Conservation (phyloP, 2,113 vertebrate genomes). For the Peromyscus maniculatus region DNA sequence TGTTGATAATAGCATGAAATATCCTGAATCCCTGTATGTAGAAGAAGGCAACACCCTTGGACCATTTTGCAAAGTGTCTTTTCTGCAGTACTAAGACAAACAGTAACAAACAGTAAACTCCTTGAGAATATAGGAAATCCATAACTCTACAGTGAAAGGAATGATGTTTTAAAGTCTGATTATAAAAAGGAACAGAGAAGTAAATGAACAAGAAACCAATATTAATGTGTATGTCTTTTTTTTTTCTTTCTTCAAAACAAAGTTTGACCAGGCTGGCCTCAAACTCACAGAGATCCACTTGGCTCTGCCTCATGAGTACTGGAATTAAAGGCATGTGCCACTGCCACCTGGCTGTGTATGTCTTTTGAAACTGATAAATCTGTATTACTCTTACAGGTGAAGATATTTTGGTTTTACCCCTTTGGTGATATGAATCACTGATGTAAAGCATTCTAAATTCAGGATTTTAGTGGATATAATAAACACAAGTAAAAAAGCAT, state of each 20-base stretch:
- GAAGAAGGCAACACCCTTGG: not conserved
- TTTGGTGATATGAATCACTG: constrained; percentile 3
- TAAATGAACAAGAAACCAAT: not conserved
- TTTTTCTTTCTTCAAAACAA: too few species aligned
- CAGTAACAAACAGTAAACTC: not conserved
- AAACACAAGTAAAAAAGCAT: not conserved
- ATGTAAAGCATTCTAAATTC: not conserved
- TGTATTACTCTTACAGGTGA: not conserved
- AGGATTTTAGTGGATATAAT: not conserved
- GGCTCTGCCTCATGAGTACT: too few species aligned
- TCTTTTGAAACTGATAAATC: constrained; percentile 10
- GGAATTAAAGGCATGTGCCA: too few species aligned
- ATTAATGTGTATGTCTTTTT: constrained; percentile 10
- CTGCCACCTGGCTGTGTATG: too few species aligned
- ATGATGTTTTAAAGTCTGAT: not conserved
- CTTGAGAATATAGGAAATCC: constrained; percentile 10
- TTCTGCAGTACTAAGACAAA: not conserved
- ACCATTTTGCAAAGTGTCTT: not conserved
- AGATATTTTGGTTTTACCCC: not conserved
- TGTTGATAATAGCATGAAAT: not conserved
- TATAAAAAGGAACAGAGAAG: not conserved
- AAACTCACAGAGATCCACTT: too few species aligned
- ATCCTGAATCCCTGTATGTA: not conserved
- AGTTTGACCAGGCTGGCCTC: too few species aligned
- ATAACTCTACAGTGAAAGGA: not conserved